These are phyloP conservation scores for Toxonevra muliebris DNA, from an alignment of 2,888 invertebrate species.

Conservation along the genomic window DNA sequence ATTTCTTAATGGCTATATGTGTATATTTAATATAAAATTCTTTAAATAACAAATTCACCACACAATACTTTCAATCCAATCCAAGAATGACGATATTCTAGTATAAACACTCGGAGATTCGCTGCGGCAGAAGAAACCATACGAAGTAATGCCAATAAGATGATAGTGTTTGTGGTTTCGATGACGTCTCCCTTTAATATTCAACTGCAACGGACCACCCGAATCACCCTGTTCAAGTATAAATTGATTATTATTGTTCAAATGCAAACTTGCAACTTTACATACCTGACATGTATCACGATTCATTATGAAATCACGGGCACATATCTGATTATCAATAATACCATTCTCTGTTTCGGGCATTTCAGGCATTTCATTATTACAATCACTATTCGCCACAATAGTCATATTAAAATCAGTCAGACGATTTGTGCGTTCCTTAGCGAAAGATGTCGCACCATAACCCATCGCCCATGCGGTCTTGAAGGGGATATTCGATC, in stretches of 20 bases:
- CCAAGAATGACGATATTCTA: conserved; percentile 53
- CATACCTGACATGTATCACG: conserved; percentile 61
- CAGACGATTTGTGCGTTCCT: conserved; percentile 55
- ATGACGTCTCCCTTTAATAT: conserved; percentile 48
- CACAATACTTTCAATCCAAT: conserved; percentile 60
- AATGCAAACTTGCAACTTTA: neutral
- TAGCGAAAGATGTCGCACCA: conserved; percentile 67
- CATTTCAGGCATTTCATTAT: conserved; percentile 47
- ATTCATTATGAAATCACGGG: conserved; percentile 52
- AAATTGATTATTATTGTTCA: neutral
- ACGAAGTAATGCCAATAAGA: conserved; percentile 62
- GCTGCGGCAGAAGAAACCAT: conserved; percentile 58
- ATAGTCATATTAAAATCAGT: conserved; percentile 58
- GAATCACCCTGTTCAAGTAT: conserved; percentile 55
- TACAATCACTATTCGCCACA: conserved; percentile 56
- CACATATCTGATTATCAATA: conserved; percentile 59
- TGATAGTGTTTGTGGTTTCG: conserved; percentile 51
- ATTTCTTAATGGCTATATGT: neutral
- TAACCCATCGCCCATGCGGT: conserved; percentile 71
- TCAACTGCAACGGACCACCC: conserved; percentile 61
- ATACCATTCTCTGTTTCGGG: conserved; percentile 52
- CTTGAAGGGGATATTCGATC: conserved; percentile 55
- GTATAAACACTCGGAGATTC: conserved; percentile 61
- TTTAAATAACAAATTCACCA: conserved; percentile 45
- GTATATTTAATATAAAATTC: neutral